These are phyloP conservation scores for Mohoua ochrocephala DNA, from an alignment of 2,113 vertebrate species.

Conservation along the genomic window DNA sequence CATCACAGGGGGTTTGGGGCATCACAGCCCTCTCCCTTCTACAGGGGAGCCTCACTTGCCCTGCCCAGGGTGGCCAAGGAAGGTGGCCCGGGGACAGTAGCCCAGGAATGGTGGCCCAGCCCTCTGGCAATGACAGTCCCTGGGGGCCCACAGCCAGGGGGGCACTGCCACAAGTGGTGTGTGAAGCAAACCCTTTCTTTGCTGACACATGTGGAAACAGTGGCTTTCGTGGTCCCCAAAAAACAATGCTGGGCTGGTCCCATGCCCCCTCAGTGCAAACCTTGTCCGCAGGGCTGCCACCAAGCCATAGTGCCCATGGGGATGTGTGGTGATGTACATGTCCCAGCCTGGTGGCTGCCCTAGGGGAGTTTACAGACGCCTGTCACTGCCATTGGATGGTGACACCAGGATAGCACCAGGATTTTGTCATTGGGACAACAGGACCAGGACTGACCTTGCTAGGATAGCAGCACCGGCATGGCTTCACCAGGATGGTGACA, in stretches of 20 bases:
- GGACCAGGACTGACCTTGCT: not conserved
- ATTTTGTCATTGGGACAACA: not conserved
- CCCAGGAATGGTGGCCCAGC: not conserved
- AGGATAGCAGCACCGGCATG: not conserved
- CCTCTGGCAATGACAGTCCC: not conserved
- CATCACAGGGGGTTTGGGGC: not conserved
- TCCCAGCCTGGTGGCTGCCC: not conserved
- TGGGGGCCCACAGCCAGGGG: not conserved
- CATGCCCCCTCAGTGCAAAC: not conserved
- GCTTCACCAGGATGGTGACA: not conserved
- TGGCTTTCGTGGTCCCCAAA: not conserved
- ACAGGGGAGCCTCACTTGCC: not conserved
- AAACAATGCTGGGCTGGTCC: not conserved
- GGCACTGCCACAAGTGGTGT: not conserved
- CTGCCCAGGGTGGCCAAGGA: not conserved
- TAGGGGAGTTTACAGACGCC: not conserved
- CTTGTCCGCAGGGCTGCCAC: not conserved
- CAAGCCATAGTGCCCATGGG: not conserved
- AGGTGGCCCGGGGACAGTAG: not conserved
- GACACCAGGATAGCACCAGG: not conserved
- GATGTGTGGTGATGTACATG: not conserved
- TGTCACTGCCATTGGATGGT: not conserved
- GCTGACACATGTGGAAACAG: not conserved
- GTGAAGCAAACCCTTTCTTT: not conserved
- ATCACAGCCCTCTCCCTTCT: not conserved